These are phyloP conservation scores for Frieseomelitta varia DNA, from an alignment of 1,140 invertebrate species.

Conservation along the genomic window DNA sequence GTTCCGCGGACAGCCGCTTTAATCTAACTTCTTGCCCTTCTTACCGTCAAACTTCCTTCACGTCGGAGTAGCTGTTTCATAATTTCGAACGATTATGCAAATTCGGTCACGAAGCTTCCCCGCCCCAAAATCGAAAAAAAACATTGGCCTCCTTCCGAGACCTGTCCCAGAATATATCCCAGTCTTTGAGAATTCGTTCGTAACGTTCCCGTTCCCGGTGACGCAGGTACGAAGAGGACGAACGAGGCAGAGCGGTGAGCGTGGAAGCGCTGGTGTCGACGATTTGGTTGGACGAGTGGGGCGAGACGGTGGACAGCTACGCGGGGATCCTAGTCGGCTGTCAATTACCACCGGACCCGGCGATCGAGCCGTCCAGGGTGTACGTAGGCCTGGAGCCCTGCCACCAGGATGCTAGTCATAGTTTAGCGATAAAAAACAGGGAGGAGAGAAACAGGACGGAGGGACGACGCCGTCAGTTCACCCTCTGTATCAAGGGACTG, in stretches of 20 bases:
- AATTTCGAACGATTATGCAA: constrained; percentile 29
- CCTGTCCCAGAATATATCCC: background rate
- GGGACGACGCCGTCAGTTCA: constrained; percentile 78
- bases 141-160: background rate
- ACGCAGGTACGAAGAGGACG: constrained; percentile 70
- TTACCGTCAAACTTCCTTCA: background rate
- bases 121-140: no score
- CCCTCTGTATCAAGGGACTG: constrained; percentile 88
- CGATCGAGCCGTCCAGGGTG: constrained; percentile 62
- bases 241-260: constrained; percentile 65
- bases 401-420: constrained; percentile 78
- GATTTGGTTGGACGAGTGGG: constrained; percentile 79
- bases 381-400: constrained; percentile 71
- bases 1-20: background rate
- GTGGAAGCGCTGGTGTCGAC: constrained; percentile 77
- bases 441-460: constrained; percentile 29
- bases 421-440: constrained; percentile 66
- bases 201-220: constrained; percentile 7
- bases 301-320: constrained; percentile 69
- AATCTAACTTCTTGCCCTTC: constrained; percentile 11
- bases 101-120: background rate
- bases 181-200: background rate
- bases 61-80: background rate
- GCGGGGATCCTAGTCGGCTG: constrained; percentile 76
- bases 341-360: constrained; percentile 68